These are phyloP conservation scores for Atherinosoma microstoma DNA, from an alignment of 2,797 vertebrate species.

Conservation along the genomic window DNA sequence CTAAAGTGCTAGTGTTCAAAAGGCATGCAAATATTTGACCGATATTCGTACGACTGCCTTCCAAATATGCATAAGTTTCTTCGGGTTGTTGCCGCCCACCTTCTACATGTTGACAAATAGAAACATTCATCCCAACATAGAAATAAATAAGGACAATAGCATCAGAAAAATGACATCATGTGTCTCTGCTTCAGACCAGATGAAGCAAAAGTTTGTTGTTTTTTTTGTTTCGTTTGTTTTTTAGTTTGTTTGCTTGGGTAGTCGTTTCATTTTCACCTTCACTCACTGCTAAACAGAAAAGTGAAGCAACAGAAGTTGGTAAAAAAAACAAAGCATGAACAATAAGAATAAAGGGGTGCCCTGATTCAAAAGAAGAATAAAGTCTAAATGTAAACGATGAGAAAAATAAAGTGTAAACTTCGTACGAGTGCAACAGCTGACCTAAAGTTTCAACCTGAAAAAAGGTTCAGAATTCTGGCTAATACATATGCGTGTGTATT, in stretches of 20 bases:
- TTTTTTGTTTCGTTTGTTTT: constrained; percentile 26
- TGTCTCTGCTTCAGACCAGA: constrained; percentile 67
- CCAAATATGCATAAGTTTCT: constrained; percentile 82
- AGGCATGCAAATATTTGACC: constrained; percentile 89
- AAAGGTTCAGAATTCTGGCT: constrained; percentile 38
- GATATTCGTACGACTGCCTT: constrained; percentile 85
- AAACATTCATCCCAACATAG: constrained; percentile 73
- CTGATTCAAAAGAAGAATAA: constrained; percentile 24
- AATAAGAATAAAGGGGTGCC: constrained; percentile 35
- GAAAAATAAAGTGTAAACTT: constrained; percentile 64
- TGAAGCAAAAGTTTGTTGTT: constrained; percentile 53
- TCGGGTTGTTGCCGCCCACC: constrained; percentile 52
- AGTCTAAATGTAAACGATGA: constrained; percentile 33
- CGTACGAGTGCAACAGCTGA: constrained; percentile 55
- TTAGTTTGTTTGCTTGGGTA: constrained; percentile 29
- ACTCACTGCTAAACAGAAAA: constrained; percentile 47
- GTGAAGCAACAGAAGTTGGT: constrained; percentile 49
- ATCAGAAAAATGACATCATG: constrained; percentile 83
- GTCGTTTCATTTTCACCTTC: constrained; percentile 19
- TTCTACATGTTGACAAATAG: constrained; percentile 55
- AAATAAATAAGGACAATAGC: constrained; percentile 64
- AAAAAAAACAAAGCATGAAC: constrained; percentile 28
- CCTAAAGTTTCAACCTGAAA: constrained; percentile 56
- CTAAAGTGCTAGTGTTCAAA: constrained; percentile 92
- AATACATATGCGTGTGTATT: constrained; percentile 68